Evolutionary conservation across 1,140 invertebrate species (phyloP), one percentile per base, ranked within the genome.

Genomic region (Ceratoteleas bidentatus): DNA sequence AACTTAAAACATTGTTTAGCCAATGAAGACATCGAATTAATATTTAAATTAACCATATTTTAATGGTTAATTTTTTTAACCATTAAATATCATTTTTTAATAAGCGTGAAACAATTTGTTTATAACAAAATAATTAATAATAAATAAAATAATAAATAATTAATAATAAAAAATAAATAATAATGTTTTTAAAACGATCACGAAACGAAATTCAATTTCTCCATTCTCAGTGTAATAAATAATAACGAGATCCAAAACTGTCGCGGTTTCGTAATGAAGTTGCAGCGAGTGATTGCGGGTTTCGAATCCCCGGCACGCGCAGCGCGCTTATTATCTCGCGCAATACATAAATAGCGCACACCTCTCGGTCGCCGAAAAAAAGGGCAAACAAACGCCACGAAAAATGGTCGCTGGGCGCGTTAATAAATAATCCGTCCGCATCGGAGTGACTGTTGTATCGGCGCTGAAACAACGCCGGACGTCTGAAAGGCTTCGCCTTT

Each of bases 341-440:
- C 50, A 47, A 65, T 34, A 52, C 36, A 58, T 52, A 78, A 65
- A 65, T 58, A 58, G 13, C 49, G 34, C 66, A 52, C 75, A 65
- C 75, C 53, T 65, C 52, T 53, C 13, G 47, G 7, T 40, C 6
- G 36, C 8, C 24, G 34, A n/a, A 64, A 78, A 70, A 65, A 70
- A 54, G 14, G 16, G 9, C 40, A 54, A 72, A 72, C 75, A 72
- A 79, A 73, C 50, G 64, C 53, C 54, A 70, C 58, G 43, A 70
- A 76, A 82, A 69, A 53, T 61, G 38, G 13, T 68, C 24, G 61
- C 53, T 61, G 47, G 34, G 43, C 62, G 66, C 72, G 66, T 65
- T 61, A 54, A 81, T 75, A 76, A 81, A 81, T 76, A 81, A 81
- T 69, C 64, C 62, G 38, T 36, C 36, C 64, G 66, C 60, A 66